Evolutionary conservation across 2,797 vertebrate genomes (phyloP), one percentile per base, ranked within the genome.

Genomic region (Dermochelys coriacea): DNA sequence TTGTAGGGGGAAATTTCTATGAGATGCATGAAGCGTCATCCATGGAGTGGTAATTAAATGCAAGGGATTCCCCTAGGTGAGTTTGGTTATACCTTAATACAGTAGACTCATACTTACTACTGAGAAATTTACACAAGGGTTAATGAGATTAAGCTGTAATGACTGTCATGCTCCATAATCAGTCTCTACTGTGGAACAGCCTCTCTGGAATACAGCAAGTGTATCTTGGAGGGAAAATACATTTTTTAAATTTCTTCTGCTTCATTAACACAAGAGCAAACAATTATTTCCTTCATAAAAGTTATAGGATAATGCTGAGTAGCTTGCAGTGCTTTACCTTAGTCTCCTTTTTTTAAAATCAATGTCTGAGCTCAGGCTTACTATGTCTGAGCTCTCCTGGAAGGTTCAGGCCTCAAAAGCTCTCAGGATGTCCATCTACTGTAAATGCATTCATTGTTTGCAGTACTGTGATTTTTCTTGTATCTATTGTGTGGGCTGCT

Each of bases 91-190:
- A 54, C 81, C 54, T 89, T 75, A 61, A 15, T 91, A 68, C 29
- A 85, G 15, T 84, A 29, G 1, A 6, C 82, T 86, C 19, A 41
- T n/a, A 47, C 82, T 92, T 89, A 78, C 82, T 91, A 31, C 23
- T 87, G 15, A 87, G 41, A 90, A 50, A 85, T 87, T 84, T 90
- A 81, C 88, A 87, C 23, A 57, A 47, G n/a, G 49, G 9, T 84
- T 89, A 92, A 88, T 92, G 86, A 92, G 79, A 93, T 85, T 89
- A 89, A 54, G n/a, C 64, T 34, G 34, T 82, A 89, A 2, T 23
- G 68, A 78, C 18, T 91, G 18, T 19, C 50, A 29, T 82, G 54
- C 41, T 83, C 27, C 29, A 68, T 49, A 88, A 80, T 1, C 1
- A 64, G 12, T 21, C 21, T 79, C 85, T 54, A 14, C 41, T 86